phyloP scores from a whole-genome alignment of 2,888 invertebrate genomes.

The Mythimna vitellina region DNA sequence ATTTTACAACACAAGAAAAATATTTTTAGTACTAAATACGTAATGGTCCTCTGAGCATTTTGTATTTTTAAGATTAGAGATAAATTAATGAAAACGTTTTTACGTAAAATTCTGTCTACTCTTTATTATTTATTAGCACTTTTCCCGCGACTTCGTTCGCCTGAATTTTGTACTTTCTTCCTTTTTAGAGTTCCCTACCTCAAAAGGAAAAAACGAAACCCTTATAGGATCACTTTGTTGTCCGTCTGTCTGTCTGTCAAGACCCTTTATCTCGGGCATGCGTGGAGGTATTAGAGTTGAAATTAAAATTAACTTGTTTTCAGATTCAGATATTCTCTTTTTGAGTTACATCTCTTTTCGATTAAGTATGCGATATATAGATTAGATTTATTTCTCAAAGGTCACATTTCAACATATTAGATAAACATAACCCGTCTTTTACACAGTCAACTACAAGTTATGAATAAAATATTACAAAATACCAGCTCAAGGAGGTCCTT shows the following conservation, averaged over 20 bases:
- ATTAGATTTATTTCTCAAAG: background rate
- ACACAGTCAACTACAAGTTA: background rate
- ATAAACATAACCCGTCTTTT: background rate
- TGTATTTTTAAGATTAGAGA: background rate
- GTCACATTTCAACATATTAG: background rate
- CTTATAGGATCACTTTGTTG: too few species aligned
- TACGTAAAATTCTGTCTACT: background rate
- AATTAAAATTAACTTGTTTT: too few species aligned
- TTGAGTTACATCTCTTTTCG: too few species aligned
- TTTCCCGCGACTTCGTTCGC: too few species aligned
- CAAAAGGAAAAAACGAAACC: too few species aligned
- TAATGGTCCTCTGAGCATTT: background rate
- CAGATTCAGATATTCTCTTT: too few species aligned
- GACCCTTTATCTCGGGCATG: too few species aligned
- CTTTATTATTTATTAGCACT: background rate
- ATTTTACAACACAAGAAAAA: conserved; percentile 1
- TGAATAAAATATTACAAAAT: conserved; percentile 25
- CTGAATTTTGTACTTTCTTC: too few species aligned
- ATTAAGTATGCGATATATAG: too few species aligned
- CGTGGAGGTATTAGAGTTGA: too few species aligned
- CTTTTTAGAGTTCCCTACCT: too few species aligned
- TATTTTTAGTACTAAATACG: background rate
- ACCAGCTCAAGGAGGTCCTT: background rate
- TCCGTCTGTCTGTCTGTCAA: too few species aligned
- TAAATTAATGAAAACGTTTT: background rate